Base-by-base conservation (phyloP, 1,140 invertebrate genomes). In the Pogonomyrmex californicus region DNA sequence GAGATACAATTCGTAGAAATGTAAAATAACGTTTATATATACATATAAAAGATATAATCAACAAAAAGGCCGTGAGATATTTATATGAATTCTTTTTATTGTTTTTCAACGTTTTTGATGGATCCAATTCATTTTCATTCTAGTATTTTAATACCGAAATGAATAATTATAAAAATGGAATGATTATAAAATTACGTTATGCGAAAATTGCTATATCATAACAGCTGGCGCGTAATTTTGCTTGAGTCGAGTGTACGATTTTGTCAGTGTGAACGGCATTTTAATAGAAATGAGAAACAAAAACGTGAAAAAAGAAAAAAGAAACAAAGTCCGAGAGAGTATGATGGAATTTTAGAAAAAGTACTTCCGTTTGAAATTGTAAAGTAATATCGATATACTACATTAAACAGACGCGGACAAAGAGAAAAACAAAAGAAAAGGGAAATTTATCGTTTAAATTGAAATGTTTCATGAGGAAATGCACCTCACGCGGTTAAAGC, bases 281-380 rank as follows among this genome's bases (percentile, higher is more conserved):
- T 79, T 65, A 23, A 65, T 65, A 65, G 6, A 60, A 83, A 81
- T 54, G 4, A 47, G 10, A 12, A 60, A 49, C 47, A 68, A 68
- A 83, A 30, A 41, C 3, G 54, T 54, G 12, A 85, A 38, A 73
- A 47, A 77, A 62, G 23, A 38, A 85, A 58, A 36, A 62, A 36
- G 63, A 68, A 68, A 56, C 44, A 49, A 86, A 30, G 30, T 60
- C 54, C 14, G 23, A 41, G n/a, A 23, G 36, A 66, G 44, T 10
- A 23, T 23, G 68, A n/a, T 60, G 78, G 77, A 63, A 76, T 30
- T 86, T 86, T 86, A 86, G 85, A 65, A 54, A 89, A 91, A 91
- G 76, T 93, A 93, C 90, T 91, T 90, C 63, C 49, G 56, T 54
- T 70, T 47, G n/a, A 62, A 68, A 71, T 70, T 70, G 38, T 51